These are phyloP conservation scores for Cydia splendana DNA, from an alignment of 1,140 invertebrate genomes.

Conservation along the genomic window DNA sequence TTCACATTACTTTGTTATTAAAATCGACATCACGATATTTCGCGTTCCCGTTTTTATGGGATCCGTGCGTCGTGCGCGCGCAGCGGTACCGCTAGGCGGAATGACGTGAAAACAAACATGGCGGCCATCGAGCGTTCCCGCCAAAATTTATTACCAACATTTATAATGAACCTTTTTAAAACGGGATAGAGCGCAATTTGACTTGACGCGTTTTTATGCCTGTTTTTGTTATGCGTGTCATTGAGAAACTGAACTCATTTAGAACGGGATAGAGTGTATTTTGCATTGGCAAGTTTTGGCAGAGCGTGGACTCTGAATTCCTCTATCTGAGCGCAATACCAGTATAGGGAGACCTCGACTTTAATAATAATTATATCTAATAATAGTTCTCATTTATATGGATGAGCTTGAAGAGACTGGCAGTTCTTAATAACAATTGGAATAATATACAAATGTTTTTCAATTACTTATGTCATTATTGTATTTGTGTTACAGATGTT, in stretches of 20 bases:
- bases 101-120: conserved; percentile 27
- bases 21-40: not conserved
- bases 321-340: not conserved
- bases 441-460: conserved; percentile 40
- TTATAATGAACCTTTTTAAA: not conserved
- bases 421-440: conserved; percentile 19
- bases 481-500: too few relatives aligned
- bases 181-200: not conserved
- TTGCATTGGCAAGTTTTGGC: not conserved
- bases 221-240: not conserved
- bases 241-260: not conserved
- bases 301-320: not conserved
- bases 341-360: not conserved
- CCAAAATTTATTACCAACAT: conserved; percentile 7
- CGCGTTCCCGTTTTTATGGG: conserved; percentile 10
- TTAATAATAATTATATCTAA: not conserved
- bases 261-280: not conserved
- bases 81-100: conserved; percentile 28
- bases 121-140: not conserved
- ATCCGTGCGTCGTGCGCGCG: not conserved
- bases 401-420: conserved; percentile 13
- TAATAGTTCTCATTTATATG: not conserved
- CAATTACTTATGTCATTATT: conserved; percentile 13
- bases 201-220: not conserved
- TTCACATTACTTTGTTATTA: not conserved